Evolutionary conservation across 64 coral and sea anemone species (phyloP).

Genomic region (Cladopsammia gracilis): DNA sequence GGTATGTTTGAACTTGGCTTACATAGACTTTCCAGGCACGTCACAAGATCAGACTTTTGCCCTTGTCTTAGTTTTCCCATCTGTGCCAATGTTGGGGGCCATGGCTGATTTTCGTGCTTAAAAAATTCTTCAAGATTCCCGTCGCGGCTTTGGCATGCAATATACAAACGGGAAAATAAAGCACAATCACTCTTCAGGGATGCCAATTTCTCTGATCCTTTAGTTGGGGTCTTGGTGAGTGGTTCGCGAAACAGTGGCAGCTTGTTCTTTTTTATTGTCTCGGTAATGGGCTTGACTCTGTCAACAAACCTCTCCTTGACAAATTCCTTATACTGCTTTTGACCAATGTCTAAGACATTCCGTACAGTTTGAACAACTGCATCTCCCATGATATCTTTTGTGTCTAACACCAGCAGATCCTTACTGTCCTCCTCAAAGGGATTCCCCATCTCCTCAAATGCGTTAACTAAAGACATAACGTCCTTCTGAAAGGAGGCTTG

Average conservation of each 20-base stretch:
- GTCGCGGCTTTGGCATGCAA: conserved; percentile 42
- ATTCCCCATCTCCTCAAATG: conserved; percentile 19
- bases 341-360: background rate
- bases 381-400: background rate
- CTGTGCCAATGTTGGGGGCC: conserved; percentile 14
- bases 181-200: conserved; percentile 56
- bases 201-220: conserved; percentile 9
- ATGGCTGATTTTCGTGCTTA: conserved; percentile 42
- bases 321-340: conserved; percentile 17
- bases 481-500: conserved; percentile 12
- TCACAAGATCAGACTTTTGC: background rate
- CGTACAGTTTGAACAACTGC: conserved; percentile 6
- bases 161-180: conserved; percentile 24
- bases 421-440: conserved; percentile 3
- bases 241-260: conserved; percentile 16
- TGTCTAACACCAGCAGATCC: background rate
- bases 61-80: background rate
- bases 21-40: conserved; percentile 16
- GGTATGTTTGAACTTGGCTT: background rate
- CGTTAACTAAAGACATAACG: background rate
- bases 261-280: conserved; percentile 55
- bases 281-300: background rate
- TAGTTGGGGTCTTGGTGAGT: conserved; percentile 1
- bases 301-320: conserved; percentile 12
- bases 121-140: conserved; percentile 44